These are phyloP conservation scores for Delia radicum DNA, from an alignment of 1,140 invertebrate species.

Conservation along the genomic window DNA sequence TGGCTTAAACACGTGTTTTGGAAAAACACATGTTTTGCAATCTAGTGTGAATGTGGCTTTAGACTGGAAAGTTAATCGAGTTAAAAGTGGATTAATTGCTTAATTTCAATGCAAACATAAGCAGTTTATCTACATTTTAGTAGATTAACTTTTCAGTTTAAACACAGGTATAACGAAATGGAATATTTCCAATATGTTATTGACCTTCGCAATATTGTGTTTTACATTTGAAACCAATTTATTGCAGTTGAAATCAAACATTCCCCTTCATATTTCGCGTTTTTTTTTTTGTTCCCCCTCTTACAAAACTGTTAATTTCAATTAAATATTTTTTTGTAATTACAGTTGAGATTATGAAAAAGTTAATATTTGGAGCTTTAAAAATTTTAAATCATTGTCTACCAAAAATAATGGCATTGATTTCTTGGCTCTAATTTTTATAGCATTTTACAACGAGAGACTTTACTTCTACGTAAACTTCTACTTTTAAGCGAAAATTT, in stretches of 20 bases:
- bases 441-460: conserved; percentile 13
- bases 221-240: too few species aligned
- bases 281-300: neutral
- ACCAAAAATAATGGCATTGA: conserved; percentile 18
- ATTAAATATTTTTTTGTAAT: conserved; percentile 7
- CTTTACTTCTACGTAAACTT: neutral
- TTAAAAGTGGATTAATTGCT: too few species aligned
- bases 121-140: too few species aligned
- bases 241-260: neutral
- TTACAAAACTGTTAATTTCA: neutral
- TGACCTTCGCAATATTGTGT: too few species aligned
- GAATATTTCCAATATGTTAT: too few species aligned
- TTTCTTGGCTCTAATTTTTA: conserved; percentile 22
- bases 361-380: conserved; percentile 18
- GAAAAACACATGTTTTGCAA: too few species aligned
- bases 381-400: conserved; percentile 22
- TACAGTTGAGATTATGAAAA: conserved; percentile 13
- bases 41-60: too few species aligned
- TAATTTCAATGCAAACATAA: too few species aligned
- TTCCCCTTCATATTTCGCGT: neutral
- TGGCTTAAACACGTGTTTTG: too few species aligned
- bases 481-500: neutral
- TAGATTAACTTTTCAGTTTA: too few species aligned
- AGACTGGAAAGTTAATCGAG: too few species aligned
- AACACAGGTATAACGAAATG: too few species aligned